Evolutionary conservation across 2,888 invertebrate genomes (phyloP).

Genomic region (Anarsia innoxiella): DNA sequence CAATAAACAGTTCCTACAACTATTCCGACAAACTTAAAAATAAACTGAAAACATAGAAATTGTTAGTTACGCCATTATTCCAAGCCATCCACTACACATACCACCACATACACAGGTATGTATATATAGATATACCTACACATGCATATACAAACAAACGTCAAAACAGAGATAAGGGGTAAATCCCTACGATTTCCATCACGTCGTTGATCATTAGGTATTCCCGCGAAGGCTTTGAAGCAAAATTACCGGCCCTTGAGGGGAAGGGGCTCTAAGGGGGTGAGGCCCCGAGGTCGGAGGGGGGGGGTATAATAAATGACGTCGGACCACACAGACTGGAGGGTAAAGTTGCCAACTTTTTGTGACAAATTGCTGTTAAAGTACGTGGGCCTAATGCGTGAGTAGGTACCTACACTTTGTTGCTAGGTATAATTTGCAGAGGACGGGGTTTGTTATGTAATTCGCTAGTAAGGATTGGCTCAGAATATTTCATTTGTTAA

Average conservation of each 20-base stretch:
- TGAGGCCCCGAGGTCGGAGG: constrained; percentile 24
- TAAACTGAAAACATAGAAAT: too few species aligned
- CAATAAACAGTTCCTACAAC: too few species aligned
- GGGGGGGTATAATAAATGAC: constrained; percentile 60
- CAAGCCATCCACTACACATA: neutral
- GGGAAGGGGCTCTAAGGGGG: constrained; percentile 26
- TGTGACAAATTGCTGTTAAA: constrained; percentile 70
- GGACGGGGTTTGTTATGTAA: too few species aligned
- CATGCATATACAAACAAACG: neutral
- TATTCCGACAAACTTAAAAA: too few species aligned
- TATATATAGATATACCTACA: neutral
- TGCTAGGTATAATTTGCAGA: too few species aligned
- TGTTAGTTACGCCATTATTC: too few species aligned
- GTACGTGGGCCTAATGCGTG: constrained; percentile 48
- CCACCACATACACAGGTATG: neutral
- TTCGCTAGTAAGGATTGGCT: too few species aligned
- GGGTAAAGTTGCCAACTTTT: constrained; percentile 66
- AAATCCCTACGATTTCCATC: constrained; percentile 63
- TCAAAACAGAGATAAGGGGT: constrained; percentile 39
- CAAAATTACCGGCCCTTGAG: constrained; percentile 67
- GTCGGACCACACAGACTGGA: constrained; percentile 32
- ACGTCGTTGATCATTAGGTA: constrained; percentile 66
- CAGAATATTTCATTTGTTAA: too few species aligned
- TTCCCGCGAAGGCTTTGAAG: constrained; percentile 68
- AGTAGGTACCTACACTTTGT: too few species aligned